Conservation (phyloP, 2,113 vertebrate species). For the Amphiprion percula region DNA sequence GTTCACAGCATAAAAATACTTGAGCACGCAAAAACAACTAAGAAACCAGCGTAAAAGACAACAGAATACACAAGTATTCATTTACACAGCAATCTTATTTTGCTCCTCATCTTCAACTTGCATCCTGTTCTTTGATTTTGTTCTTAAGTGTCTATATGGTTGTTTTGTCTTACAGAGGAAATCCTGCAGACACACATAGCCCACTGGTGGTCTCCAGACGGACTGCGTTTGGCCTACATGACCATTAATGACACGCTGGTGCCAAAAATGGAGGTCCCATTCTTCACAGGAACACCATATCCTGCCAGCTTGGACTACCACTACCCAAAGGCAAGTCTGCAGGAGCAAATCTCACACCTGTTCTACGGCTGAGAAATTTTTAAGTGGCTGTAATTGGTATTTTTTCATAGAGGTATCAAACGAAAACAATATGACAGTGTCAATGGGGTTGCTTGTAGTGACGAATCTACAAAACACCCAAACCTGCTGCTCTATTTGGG, state of each 20-base stretch:
- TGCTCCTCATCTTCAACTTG: no score
- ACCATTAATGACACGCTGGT: slow-evolving; percentile 95
- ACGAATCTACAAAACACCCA: no score
- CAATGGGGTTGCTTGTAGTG: neutral
- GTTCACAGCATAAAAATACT: no score
- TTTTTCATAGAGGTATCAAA: neutral
- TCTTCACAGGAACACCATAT: slow-evolving; percentile 90
- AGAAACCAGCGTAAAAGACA: no score
- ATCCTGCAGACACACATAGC: slow-evolving; percentile 93
- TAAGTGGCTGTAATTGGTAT: neutral
- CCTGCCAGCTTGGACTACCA: slow-evolving; percentile 90
- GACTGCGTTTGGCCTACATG: slow-evolving; percentile 93
- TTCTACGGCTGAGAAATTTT: neutral
- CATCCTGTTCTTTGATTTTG: no score
- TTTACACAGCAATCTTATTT: no score
- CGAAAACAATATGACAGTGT: neutral
- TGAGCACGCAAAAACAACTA: no score
- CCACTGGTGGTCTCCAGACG: slow-evolving; percentile 98
- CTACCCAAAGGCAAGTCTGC: slow-evolving; percentile 92
- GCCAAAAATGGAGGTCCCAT: slow-evolving; percentile 93
- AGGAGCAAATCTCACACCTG: neutral
- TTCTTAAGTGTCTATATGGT: no score
- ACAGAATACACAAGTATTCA: no score
- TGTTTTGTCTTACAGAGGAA: slow-evolving; percentile 87
- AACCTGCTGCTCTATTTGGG: no score